Evolutionary conservation across 2,113 vertebrate species (phyloP), one percentile per base, ranked within the genome.

Genomic region (Carettochelys insculpta): DNA sequence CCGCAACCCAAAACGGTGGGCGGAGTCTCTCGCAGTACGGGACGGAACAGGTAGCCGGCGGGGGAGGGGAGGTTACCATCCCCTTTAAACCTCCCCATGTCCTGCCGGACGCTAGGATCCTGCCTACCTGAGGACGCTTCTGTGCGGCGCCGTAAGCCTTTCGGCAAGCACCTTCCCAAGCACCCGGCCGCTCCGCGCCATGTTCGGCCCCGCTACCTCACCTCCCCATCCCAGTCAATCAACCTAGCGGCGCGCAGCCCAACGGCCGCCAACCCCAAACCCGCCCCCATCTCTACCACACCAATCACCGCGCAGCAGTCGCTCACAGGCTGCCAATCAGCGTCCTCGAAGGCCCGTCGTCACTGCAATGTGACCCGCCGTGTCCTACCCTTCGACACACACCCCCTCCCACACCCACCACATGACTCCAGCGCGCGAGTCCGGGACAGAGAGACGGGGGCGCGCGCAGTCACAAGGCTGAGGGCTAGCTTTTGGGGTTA

Each of bases 91-190:
- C 6, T 8, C 34, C 17, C 34, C 61, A 19, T 10, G 34, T 8
- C 61, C 61, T 34, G 41, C 34, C 16, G 6, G 7, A 8, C 38
- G 27, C 81, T 12, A 31, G 47, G n/a, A 56, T 45, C 90, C 78
- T 78, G 34, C 95, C 31, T 94, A 96, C 96, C 96, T 96, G 94
- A 87, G 79, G 24, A 93, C 87, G 27, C 79, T 85, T 41, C 47
- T 22, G 43, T 52, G 83, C 43, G 89, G 65, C 41, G 71, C 43
- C 12, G 75, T 20, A 25, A 95, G n/a, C 51, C 87, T 58, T 8
- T 90, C 51, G 4, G 61, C 80, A 50, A 95, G 87, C 31, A 68
- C 95, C 82, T 82, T 95, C 61, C 91, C 80, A 6, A 95, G 84
- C 8, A 86, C 88, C 38, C 86, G 86, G 1, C 94, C 92, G 76